A percentile compares a stretch with the other conserved stretches of the same genome.
phyloP scores from a whole-genome alignment of 1,140 invertebrate species.

The Anoplophora glabripennis region DNA sequence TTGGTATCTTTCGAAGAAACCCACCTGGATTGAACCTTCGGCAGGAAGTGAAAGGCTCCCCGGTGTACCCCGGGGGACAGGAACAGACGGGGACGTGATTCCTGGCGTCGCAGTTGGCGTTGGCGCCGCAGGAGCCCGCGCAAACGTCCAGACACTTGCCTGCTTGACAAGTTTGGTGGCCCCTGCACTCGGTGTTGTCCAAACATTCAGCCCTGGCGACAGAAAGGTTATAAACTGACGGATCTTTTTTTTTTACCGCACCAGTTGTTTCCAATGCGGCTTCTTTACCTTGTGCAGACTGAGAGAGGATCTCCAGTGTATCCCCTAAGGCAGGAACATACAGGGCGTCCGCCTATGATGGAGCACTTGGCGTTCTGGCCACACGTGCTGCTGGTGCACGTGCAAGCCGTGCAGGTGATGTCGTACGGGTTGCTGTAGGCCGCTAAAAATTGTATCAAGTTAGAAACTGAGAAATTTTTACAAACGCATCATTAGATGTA shows the following conservation, averaged over 20 bases:
- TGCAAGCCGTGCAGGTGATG: slow-evolving; percentile 3
- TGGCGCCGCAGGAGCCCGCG: slow-evolving; percentile 57
- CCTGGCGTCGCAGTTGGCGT: slow-evolving; percentile 60
- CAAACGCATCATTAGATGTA: not conserved
- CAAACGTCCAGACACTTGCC: slow-evolving; percentile 62
- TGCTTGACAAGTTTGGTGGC: slow-evolving; percentile 54
- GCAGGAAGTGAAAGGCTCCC: slow-evolving; percentile 60
- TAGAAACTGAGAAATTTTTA: not conserved
- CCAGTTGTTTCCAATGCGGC: not conserved
- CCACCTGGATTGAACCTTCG: slow-evolving; percentile 53
- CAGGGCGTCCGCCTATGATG: slow-evolving; percentile 58
- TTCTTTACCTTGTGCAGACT: slow-evolving; percentile 54
- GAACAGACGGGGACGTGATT: slow-evolving; percentile 64
- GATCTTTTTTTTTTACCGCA: no score
- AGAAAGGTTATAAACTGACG: no score
- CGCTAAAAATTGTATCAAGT: slow-evolving; percentile 12
- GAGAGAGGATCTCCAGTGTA: slow-evolving; percentile 68
- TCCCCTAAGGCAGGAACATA: slow-evolving; percentile 69
- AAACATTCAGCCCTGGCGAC: slow-evolving; percentile 58
- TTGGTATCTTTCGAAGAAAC: not conserved
- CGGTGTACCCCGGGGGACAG: slow-evolving; percentile 63
- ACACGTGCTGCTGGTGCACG: slow-evolving; percentile 49
- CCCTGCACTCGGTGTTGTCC: slow-evolving; percentile 53
- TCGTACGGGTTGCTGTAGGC: slow-evolving; percentile 3
- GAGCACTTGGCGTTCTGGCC: slow-evolving; percentile 63